Evolutionary conservation across 2,113 vertebrate species (phyloP).

Genomic region (Eptesicus fuscus): DNA sequence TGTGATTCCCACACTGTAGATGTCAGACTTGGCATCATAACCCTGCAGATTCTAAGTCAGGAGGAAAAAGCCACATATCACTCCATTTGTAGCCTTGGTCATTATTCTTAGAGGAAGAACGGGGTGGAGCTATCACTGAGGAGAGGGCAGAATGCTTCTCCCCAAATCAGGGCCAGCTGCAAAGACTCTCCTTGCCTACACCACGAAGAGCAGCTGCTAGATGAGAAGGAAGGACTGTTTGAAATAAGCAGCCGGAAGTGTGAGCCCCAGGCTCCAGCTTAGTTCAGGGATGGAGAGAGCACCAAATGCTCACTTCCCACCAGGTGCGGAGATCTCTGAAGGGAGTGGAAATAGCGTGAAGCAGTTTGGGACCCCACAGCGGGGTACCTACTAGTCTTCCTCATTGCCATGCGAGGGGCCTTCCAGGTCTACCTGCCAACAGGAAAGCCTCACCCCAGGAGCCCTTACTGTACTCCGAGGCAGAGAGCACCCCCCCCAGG

Average conservation of each 20-base stretch:
- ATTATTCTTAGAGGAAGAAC: conserved; percentile 30
- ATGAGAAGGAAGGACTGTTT: neutral
- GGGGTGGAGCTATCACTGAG: neutral
- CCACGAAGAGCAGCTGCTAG: neutral
- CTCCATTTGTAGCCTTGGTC: neutral
- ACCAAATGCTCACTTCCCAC: neutral
- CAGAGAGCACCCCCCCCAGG: neutral
- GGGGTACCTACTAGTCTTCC: too few species aligned
- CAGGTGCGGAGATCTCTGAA: neutral
- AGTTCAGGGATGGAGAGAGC: neutral
- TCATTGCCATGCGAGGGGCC: neutral
- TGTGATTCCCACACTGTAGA: conserved; percentile 98
- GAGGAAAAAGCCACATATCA: conserved; percentile 54
- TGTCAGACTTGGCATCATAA: conserved; percentile 97
- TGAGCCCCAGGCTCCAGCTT: neutral
- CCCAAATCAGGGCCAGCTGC: neutral
- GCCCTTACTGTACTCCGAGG: neutral
- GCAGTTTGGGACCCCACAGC: neutral
- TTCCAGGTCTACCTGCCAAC: too few species aligned
- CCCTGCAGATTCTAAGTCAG: conserved; percentile 92
- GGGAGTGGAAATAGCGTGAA: neutral
- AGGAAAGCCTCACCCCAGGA: neutral
- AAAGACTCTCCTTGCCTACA: neutral
- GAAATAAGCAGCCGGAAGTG: neutral
- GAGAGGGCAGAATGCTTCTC: neutral